These are phyloP conservation scores for Nudaria mundana DNA, from an alignment of 2,888 invertebrate genomes.

Conservation along the genomic window DNA sequence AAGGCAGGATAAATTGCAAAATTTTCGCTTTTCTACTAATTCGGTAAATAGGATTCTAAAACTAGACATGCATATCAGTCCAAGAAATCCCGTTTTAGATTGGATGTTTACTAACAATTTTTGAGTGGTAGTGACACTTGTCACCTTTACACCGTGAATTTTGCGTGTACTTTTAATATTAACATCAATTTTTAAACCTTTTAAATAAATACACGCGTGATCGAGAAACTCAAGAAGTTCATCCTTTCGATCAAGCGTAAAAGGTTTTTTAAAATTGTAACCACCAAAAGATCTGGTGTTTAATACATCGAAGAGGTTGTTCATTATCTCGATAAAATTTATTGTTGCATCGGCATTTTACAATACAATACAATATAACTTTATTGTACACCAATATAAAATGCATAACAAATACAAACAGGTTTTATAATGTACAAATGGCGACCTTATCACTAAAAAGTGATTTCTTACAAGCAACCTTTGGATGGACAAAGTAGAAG, in stretches of 20 bases:
- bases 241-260: background rate
- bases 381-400: no score
- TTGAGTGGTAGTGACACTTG: background rate
- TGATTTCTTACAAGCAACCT: no score
- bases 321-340: slow-evolving; percentile 13
- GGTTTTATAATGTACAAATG: no score
- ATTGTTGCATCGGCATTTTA: slow-evolving; percentile 12
- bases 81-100: slow-evolving; percentile 5
- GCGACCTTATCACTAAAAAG: no score
- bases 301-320: slow-evolving; percentile 17
- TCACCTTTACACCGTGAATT: background rate
- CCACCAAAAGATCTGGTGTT: slow-evolving; percentile 9
- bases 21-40: slow-evolving; percentile 4
- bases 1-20: slow-evolving; percentile 2
- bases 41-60: slow-evolving; percentile 2
- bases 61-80: slow-evolving; percentile 6
- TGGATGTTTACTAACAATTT: background rate
- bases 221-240: background rate
- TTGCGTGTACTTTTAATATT: background rate
- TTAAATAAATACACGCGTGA: background rate
- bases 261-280: background rate
- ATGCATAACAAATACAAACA: no score
- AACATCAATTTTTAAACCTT: background rate
- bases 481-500: no score
- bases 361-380: no score